phyloP scores from a whole-genome alignment of 2,888 invertebrate genomes.

The Omphaloscelis lunosa region DNA sequence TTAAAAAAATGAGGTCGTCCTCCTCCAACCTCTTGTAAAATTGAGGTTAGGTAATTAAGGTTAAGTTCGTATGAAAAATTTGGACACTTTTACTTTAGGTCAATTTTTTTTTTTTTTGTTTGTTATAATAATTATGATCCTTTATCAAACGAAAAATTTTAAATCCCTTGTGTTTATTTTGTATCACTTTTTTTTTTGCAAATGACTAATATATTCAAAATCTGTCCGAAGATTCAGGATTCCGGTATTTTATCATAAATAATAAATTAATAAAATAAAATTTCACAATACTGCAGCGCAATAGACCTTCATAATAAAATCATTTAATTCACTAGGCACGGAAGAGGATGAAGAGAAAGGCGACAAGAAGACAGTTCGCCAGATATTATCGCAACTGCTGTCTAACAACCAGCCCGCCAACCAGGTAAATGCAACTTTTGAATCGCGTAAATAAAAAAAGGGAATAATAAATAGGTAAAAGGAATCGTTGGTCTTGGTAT shows the following conservation, averaged over 20 bases:
- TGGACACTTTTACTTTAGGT: too few species aligned
- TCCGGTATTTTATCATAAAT: not conserved
- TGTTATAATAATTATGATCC: too few species aligned
- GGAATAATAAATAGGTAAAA: not conserved
- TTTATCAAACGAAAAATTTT: too few species aligned
- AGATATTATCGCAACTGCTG: constrained; percentile 86
- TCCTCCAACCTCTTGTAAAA: not conserved
- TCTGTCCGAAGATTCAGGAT: not conserved
- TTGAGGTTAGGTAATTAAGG: too few species aligned
- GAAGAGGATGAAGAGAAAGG: constrained; percentile 89
- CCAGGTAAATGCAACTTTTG: constrained; percentile 76
- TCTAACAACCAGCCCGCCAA: constrained; percentile 87
- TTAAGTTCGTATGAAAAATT: too few species aligned
- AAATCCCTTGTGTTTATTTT: too few species aligned
- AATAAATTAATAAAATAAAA: too few species aligned
- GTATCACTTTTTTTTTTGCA: too few species aligned
- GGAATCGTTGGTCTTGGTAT: not conserved
- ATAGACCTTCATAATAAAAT: not conserved
- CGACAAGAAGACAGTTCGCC: constrained; percentile 88
- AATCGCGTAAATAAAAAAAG: not conserved
- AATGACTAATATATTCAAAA: not conserved
- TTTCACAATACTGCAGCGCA: not conserved
- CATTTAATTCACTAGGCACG: constrained; percentile 61
- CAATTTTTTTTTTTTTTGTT: too few species aligned
- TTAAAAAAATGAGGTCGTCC: too few species aligned